Percentiles rank a stretch among this genome's conserved stretches.
phyloP scores from a whole-genome alignment of 2,113 vertebrate species.

The Cyanistes caeruleus region DNA sequence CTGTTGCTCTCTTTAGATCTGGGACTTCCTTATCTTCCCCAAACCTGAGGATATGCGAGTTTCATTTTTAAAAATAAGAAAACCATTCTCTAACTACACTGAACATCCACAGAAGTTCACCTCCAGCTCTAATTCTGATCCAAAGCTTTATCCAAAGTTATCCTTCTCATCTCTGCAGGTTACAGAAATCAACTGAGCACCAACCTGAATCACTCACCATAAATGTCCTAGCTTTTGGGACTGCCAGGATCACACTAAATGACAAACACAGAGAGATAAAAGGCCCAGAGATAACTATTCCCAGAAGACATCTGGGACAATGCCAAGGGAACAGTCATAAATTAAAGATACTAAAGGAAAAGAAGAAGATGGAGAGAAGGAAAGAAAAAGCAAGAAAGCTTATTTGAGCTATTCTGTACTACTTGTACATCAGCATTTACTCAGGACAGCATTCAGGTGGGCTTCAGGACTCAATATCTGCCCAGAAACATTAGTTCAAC shows the following conservation, averaged over 20 bases:
- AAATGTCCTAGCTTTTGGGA: neutral
- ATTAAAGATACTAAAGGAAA: neutral
- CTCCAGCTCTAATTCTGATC: neutral
- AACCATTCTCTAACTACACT: neutral
- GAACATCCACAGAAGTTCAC: neutral
- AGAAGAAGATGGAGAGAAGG: neutral
- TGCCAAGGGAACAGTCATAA: neutral
- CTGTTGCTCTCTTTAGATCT: neutral
- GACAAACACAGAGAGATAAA: neutral
- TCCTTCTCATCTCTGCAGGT: neutral
- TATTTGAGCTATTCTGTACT: neutral
- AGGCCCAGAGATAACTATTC: neutral
- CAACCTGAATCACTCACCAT: neutral
- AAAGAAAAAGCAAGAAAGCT: neutral
- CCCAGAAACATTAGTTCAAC: neutral
- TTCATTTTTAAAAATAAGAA: neutral
- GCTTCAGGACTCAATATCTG: neutral
- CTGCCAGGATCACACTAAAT: neutral
- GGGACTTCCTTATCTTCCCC: neutral
- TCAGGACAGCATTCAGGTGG: neutral
- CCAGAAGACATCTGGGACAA: neutral
- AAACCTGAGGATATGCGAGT: neutral
- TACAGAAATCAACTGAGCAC: neutral
- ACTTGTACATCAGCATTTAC: neutral
- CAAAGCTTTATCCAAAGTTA: neutral